Conservation (phyloP, 1,140 invertebrate species). For the Telenomus remus region DNA sequence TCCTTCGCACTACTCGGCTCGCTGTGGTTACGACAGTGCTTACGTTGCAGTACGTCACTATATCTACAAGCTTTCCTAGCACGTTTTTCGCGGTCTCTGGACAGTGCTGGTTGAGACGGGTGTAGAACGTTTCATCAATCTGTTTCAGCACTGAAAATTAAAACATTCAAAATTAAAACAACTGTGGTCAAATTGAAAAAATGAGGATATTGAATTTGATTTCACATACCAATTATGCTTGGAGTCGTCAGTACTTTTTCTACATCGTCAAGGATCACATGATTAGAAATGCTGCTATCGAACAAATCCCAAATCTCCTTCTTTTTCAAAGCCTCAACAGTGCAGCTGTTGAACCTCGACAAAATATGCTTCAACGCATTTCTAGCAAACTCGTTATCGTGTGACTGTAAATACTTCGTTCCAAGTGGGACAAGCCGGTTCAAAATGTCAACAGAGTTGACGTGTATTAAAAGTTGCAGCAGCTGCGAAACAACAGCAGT, state of each 20-base stretch:
- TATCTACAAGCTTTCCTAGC: constrained; percentile 66
- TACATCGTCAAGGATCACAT: constrained; percentile 39
- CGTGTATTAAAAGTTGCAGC: constrained; percentile 73
- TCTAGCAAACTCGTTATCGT: constrained; percentile 55
- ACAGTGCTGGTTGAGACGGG: constrained; percentile 49
- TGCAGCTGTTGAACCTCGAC: constrained; percentile 66
- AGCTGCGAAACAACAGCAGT: constrained; percentile 72
- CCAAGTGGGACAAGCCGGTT: constrained; percentile 64
- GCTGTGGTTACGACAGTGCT: constrained; percentile 77
- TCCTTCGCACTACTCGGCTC: constrained; percentile 81
- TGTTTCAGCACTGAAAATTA: constrained; percentile 69
- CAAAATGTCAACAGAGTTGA: constrained; percentile 76
- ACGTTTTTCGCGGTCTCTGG: constrained; percentile 63
- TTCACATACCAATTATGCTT: constrained; percentile 59
- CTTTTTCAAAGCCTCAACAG: constrained; percentile 67
- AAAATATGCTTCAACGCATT: constrained; percentile 66
- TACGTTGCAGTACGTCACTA: constrained; percentile 69
- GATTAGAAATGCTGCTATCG: constrained; percentile 59
- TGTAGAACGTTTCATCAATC: constrained; percentile 77
- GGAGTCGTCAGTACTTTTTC: constrained; percentile 33
- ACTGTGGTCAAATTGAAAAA: neutral
- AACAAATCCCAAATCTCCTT: constrained; percentile 68
- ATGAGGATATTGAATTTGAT: neutral
- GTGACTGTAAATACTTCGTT: constrained; percentile 52
- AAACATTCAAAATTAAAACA: neutral